phyloP scores from a whole-genome alignment of 2,113 vertebrate genomes.

The Pangasianodon gigas region DNA sequence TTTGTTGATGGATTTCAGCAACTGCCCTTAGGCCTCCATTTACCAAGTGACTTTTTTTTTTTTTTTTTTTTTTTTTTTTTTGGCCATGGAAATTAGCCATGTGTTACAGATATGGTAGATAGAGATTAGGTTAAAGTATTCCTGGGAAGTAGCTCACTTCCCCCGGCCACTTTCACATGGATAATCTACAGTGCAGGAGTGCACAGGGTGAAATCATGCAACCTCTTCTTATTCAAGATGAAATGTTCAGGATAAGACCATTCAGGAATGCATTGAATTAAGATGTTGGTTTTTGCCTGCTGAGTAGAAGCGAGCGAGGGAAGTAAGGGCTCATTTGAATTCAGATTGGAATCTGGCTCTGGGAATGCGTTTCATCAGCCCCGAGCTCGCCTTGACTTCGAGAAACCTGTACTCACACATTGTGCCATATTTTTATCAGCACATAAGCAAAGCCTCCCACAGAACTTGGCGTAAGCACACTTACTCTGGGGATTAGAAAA shows the following conservation, averaged over 20 bases:
- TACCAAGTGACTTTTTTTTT: not conserved
- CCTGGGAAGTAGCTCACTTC: not conserved
- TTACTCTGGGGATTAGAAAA: conserved; percentile 43
- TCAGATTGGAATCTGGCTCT: conserved; percentile 26
- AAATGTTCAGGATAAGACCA: not conserved
- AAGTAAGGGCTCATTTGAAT: conserved; percentile 24
- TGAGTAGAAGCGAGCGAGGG: not conserved
- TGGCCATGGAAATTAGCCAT: not conserved
- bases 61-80: no score
- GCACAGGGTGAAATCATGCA: not conserved
- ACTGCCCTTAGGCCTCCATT: not conserved
- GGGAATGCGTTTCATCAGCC: conserved; percentile 17
- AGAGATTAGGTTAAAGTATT: not conserved
- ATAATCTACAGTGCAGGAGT: not conserved
- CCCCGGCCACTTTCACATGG: not conserved
- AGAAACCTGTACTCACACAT: conserved; percentile 28
- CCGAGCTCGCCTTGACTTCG: conserved; percentile 17
- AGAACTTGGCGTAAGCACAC: conserved; percentile 27
- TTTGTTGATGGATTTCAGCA: not conserved
- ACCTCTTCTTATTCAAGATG: conserved; percentile 2
- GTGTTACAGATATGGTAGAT: not conserved
- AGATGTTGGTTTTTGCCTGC: not conserved
- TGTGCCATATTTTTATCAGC: conserved; percentile 40
- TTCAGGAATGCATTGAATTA: not conserved
- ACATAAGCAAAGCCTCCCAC: conserved; percentile 42